Conservation (phyloP, 2,113 vertebrate species). For the Hiodon tergisus region DNA sequence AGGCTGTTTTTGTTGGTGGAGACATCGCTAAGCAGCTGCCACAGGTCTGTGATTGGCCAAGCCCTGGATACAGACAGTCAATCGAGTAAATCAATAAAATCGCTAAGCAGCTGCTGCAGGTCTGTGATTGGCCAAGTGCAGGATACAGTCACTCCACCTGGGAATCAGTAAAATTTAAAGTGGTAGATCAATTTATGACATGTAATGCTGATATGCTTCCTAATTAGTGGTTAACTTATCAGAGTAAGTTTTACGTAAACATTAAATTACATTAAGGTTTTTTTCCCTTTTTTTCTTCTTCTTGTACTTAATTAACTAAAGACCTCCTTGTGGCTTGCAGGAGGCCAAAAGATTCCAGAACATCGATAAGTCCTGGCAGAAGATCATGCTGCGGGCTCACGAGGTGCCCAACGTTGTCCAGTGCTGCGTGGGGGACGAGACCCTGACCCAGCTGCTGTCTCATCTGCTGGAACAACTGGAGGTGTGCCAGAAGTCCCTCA, state of each 20-base stretch:
- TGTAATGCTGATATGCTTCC: too few relatives aligned
- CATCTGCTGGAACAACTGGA: constrained; percentile 71
- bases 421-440: constrained; percentile 77
- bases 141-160: background rate
- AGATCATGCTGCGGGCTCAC: constrained; percentile 75
- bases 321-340: constrained; percentile 37
- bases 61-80: background rate
- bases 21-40: constrained; percentile 81
- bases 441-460: constrained; percentile 64
- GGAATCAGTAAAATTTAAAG: too few relatives aligned
- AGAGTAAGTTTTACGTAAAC: too few relatives aligned
- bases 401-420: constrained; percentile 67
- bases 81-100: too few relatives aligned
- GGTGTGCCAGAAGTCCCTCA: constrained; percentile 72
- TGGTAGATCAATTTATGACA: too few relatives aligned
- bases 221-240: too few relatives aligned
- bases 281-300: background rate
- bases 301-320: background rate
- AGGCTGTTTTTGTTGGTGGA: constrained; percentile 80
- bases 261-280: too few relatives aligned
- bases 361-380: constrained; percentile 79
- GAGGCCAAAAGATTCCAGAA: constrained; percentile 78
- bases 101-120: constrained; percentile 78
- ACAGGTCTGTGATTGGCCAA: constrained; percentile 50
- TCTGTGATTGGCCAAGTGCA: constrained; percentile 23